Base-by-base conservation (phyloP, 1,140 invertebrate species). In the Zophobas morio region DNA sequence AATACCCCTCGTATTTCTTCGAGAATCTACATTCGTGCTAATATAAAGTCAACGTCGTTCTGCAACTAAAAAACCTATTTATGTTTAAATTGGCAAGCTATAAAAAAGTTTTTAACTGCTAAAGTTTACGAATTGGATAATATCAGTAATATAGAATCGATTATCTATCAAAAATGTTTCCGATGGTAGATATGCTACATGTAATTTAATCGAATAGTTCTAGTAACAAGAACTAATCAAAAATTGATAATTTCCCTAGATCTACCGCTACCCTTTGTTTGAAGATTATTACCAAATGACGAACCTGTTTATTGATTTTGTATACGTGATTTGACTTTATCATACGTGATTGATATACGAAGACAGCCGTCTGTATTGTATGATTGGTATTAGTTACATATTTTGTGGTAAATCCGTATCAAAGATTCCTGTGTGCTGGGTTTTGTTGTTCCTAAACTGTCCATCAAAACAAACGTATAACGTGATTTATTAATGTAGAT, bases 381-480 rank as follows among this genome's bases (percentile, higher is more conserved):
- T 66, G 39, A 66, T 37, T 66, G 60, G 60, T 39, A 63, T 63
- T 63, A n/a, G 57, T 66, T 66, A 66, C 60, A 39, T 66, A 39
- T 20, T 20, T 42, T 39, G 37, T 8, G 39, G n/a, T 37, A 32
- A 66, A 66, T 66, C 60, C 20, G 42, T 66, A 66, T 32, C 20
- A 66, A 66, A 66, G 42, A 66, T 66, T 66, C 60, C 35, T 57
- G n/a, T 46, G 60, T 66, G 60, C 60, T 66, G 40, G 60, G 60
- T 66, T 66, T 66, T 66, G 60, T 66, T 66, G 42, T 66, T 39
- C 32, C 60, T 39, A 66, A 66, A 66, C 40, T 40, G 39, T 66
- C 40, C 20, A 20, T n/a, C 49, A 20, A 51, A 51, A n/a, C 20
- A 51, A 51, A 51, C 20, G 20, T 20, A 20, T 20, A 20, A 20